Evolutionary conservation across 2,888 invertebrate species (phyloP), one percentile per base, ranked within the genome.

Genomic region (Fragum whitleyi): DNA sequence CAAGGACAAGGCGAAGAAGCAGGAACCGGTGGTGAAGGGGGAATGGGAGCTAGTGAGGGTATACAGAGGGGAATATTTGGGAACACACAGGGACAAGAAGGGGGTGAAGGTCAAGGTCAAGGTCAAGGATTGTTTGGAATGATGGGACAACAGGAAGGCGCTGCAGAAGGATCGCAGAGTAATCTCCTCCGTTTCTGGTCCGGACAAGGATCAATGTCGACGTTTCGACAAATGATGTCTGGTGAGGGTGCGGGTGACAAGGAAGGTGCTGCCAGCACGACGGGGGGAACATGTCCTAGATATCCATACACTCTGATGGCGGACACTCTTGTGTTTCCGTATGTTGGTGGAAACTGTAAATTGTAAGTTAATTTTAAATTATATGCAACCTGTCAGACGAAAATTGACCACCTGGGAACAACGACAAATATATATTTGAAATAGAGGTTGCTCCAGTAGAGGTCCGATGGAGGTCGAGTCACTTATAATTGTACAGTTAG

Each of bases 271-370:
- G 42, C 0, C 9, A 23, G 23, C 14, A 65, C n/a, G 23, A 23
- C 65, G 21, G 26, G 36, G 29, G 62, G 23, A 42, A 19, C 42
- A 0, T 65, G 65, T 42, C 65, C 42, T 6, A 65, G 42, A 39
- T 65, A 42, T 26, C 42, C 42, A 9, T 65, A 65, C 36, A 21
- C 65, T 19, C 39, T 65, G 1, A 65, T 65, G 42, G 65, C 23
- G 14, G n/a, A 65, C 26, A 65, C 39, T 2, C 39, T 65, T 23
- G 23, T 42, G 23, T 65, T 65, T 23, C 65, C 65, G 2, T 42
- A 42, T 42, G 42, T 65, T 21, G 42, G 26, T 65, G 42, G 65
- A 42, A 65, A 65, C 26, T 65, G 65, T 19, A 65, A 65, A 42
- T 36, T 65, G 65, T 65, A 65, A 42, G 65, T 65, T 23, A 1